Evolutionary conservation across 2,888 invertebrate species (phyloP).

Genomic region (Tenthredo scrophulariae): DNA sequence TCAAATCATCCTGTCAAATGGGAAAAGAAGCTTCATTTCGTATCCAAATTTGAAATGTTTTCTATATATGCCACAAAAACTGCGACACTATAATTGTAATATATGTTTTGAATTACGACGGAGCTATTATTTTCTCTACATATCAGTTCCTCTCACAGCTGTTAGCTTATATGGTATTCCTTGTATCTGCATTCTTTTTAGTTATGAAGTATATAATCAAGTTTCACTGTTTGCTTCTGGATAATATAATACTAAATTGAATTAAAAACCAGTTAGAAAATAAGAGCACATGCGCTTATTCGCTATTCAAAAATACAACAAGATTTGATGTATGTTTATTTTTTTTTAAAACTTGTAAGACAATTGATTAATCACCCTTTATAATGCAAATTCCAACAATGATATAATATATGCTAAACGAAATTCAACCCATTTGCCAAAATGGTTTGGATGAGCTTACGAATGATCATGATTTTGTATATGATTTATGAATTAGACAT

Average conservation of each 20-base stretch:
- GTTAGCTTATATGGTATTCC: neutral
- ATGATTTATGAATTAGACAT: constrained; percentile 73
- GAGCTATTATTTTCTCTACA: neutral
- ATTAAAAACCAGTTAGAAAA: neutral
- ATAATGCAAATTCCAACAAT: constrained; percentile 22
- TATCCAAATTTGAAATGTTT: neutral
- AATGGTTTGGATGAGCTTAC: constrained; percentile 68
- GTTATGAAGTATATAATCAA: neutral
- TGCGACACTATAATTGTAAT: neutral
- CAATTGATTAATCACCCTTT: constrained; percentile 5
- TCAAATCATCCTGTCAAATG: constrained; percentile 70
- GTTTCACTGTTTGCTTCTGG: neutral
- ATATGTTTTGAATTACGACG: neutral
- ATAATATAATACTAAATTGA: neutral
- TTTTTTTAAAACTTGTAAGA: neutral
- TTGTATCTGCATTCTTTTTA: neutral
- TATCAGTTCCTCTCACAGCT: neutral
- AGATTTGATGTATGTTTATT: neutral
- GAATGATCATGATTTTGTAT: constrained; percentile 69
- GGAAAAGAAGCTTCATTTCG: constrained; percentile 1
- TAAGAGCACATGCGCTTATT: neutral
- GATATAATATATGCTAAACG: neutral
- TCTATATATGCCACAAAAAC: neutral
- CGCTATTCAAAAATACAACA: neutral
- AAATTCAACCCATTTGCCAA: constrained; percentile 62